Base-by-base conservation (phyloP, 1,140 invertebrate species). In the Halesus radiatus region DNA sequence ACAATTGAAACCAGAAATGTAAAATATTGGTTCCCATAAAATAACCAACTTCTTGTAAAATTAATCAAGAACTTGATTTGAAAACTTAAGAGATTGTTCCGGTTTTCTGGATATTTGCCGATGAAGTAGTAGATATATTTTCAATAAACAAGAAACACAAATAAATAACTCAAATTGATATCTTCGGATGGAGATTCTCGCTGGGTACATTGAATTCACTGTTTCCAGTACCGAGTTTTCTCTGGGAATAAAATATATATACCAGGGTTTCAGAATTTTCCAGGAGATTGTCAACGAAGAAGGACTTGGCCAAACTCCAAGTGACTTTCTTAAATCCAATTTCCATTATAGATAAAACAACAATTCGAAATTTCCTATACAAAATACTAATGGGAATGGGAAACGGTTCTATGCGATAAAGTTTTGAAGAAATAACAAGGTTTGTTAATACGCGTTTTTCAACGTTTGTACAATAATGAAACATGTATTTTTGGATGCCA, bases 251-350 rank as follows among this genome's bases (percentile, higher is more conserved):
- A 6, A 32, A 5, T 3, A 7, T 32, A 45, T 45, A 45, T n/a
- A 26, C 26, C 26, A 26, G 23, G 62, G n/a, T 16, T n/a, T 18
- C 13, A 29, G 68, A 23, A 13, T 72, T 37, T 45, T 10, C 68
- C 68, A 72, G 50, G 32, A 72, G 37, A 18, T 50, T 50, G n/a
- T n/a, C 68, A 18, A 52, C 72, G 74, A 16, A 76, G 20, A 50
- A 45, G 54, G 56, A 53, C 54, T 62, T 76, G 74, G 74, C 56
- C 23, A 18, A 45, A 54, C 32, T 58, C 74, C 74, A 76, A 76
- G 74, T 76, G 54, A 76, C 54, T 76, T 76, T 76, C 74, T 62
- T 62, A 62, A 76, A 76, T 76, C 74, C 74, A 76, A 76, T 60
- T 76, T 54, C 74, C 56, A 76, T 60, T 76, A 58, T 62, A 76